Conservation (phyloP, 2,888 invertebrate species). For the Malthinus flaveolus region DNA sequence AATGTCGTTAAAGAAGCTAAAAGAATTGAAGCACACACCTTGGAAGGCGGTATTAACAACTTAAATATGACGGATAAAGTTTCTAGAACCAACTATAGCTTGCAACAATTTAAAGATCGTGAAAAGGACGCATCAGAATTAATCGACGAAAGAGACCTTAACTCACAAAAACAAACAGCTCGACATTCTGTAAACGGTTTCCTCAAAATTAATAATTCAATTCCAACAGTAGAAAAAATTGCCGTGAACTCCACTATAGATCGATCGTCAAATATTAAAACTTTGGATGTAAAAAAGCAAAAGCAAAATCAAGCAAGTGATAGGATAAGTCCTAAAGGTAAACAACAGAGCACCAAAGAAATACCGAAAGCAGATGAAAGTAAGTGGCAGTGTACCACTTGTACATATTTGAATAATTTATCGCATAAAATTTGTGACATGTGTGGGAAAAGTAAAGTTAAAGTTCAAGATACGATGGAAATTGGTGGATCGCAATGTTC, state of each 20-base stretch:
- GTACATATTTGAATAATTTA: slow-evolving; percentile 69
- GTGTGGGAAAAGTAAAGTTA: slow-evolving; percentile 63
- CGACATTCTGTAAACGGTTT: slow-evolving; percentile 11
- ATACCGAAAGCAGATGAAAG: slow-evolving; percentile 3
- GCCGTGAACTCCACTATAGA: not conserved
- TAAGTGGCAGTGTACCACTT: slow-evolving; percentile 71
- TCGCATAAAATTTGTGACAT: slow-evolving; percentile 69
- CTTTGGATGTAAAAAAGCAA: slow-evolving; percentile 33
- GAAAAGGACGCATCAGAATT: slow-evolving; percentile 49
- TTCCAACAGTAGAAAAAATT: slow-evolving; percentile 17
- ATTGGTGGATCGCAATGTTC: slow-evolving; percentile 77
- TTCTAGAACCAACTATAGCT: slow-evolving; percentile 59
- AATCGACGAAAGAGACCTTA: slow-evolving; percentile 39
- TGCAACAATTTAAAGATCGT: slow-evolving; percentile 51
- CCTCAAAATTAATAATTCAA: slow-evolving; percentile 27
- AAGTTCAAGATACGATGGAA: slow-evolving; percentile 53
- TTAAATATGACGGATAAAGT: slow-evolving; percentile 57
- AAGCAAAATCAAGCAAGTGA: slow-evolving; percentile 32
- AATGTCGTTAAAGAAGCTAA: slow-evolving; percentile 53
- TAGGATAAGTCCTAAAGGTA: slow-evolving; percentile 23
- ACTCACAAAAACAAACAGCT: slow-evolving; percentile 1
- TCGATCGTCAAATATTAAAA: slow-evolving; percentile 36
- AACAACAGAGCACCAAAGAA: slow-evolving; percentile 11
- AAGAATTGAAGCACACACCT: slow-evolving; percentile 59
- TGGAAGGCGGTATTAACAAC: slow-evolving; percentile 62